Base-by-base conservation (phyloP, 1,140 invertebrate genomes). In the Gonioctena quinquepunctata region DNA sequence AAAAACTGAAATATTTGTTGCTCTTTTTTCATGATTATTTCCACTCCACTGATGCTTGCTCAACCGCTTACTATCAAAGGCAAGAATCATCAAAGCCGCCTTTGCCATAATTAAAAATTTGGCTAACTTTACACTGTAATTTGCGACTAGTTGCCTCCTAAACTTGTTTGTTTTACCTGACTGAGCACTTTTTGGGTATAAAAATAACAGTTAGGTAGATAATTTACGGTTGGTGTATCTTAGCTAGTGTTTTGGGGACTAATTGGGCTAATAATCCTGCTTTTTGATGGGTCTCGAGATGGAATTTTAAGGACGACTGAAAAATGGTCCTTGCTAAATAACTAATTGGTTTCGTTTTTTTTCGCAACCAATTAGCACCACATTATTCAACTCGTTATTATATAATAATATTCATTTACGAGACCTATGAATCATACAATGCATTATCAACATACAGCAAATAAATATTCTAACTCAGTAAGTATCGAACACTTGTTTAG, bases 121-220 rank as follows among this genome's bases (percentile, higher is more conserved):
- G 21, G 56, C n/a, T 6, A 26, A 16, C 21, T 59, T 25, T 59
- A 59, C 56, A 25, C 23, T 59, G 23, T 59, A 59, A 59, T 59
- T 59, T 59, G 56, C 23, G 25, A 59, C 56, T 25, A 26, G 11
- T 21, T 25, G 56, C 56, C 56, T 59, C n/a, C 25, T 59, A 21
- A 25, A n/a, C 25, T 59, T 59, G 56, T 59, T 59, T 59, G 56
- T 59, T 59, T 59, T 59, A 59, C 56, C 56, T 59, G 56, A 25
- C 11, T n/a, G n/a, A 16, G 56, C 56, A 26, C 25, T 59, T 59
- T 52, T 25, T 22, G 56, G 21, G 11, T 59, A 25, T 59, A 59
- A 59, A 59, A 59, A 59, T 59, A 16, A 28, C 56, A 59, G 56
- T 59, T 59, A 25, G 25, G 25, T 11, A 59, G 25, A 25, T 59